Conservation (phyloP, 1,140 invertebrate species). For the Drosophila insularis region DNA sequence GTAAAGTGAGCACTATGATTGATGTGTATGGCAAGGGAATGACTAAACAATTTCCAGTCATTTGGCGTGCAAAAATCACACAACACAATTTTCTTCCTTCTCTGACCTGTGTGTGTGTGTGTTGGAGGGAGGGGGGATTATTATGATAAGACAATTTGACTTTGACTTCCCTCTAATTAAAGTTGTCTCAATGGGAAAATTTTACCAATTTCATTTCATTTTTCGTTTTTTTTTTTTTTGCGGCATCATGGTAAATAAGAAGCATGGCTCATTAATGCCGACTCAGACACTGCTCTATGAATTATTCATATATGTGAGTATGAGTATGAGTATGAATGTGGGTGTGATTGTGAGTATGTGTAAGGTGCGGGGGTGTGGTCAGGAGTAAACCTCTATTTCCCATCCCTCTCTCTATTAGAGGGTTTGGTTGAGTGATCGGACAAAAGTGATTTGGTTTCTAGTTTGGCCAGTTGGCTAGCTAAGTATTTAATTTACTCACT, state of each 20-base stretch:
- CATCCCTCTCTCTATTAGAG: conserved; percentile 12
- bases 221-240: conserved; percentile 55
- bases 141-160: conserved; percentile 79
- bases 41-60: conserved; percentile 66
- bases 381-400: not conserved
- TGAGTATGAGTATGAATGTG: conserved; percentile 12
- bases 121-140: not conserved
- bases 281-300: conserved; percentile 49
- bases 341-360: conserved; percentile 32
- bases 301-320: conserved; percentile 62
- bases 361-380: conserved; percentile 33
- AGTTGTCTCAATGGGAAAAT: conserved; percentile 45
- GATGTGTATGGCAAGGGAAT: conserved; percentile 51
- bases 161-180: conserved; percentile 68
- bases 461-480: conserved; percentile 9
- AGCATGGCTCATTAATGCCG: conserved; percentile 72
- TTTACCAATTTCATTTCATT: conserved; percentile 19
- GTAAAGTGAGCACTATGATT: conserved; percentile 55
- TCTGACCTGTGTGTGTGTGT: conserved; percentile 4
- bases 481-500: conserved; percentile 59
- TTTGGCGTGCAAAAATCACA: conserved; percentile 63
- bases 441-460: conserved; percentile 7
- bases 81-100: conserved; percentile 29
- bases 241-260: conserved; percentile 77
- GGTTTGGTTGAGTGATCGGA: not conserved